Base-by-base conservation (phyloP, 2,113 vertebrate genomes). In the Aptenodytes forsteri region DNA sequence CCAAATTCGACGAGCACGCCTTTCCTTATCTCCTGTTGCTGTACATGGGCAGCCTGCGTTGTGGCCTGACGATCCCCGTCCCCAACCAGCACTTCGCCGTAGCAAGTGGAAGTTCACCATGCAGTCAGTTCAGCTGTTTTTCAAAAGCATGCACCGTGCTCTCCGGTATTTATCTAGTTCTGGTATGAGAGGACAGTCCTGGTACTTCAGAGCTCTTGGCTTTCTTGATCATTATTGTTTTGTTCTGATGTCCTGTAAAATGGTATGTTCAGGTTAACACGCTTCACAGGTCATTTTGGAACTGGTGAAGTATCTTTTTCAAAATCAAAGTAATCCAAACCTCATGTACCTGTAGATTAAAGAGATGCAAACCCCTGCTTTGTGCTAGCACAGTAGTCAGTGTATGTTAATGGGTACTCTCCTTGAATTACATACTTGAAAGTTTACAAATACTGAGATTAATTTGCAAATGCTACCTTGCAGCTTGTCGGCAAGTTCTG, bases 211-310 rank as follows among this genome's bases (percentile, higher is more conserved):
- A 93, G 95, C 93, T 75, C 78, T 36, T 23, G 65, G 66, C 62
- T 90, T 94, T 38, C 72, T 50, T 17, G 38, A 15, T 71, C 61
- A 4, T 59, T 62, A 9, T 7, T 55, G 90, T 77, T 92, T 10
- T 67, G 83, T 93, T 95, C 89, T 78, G 64, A 59, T 75, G 78
- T 97, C 96, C 89, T 94, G 91, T 94, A n/a, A 58, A 38, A 62
- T 22, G 89, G 49, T 64, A 3, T 87, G 89, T 87, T 85, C 83
- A 85, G 95, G 89, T 95, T 50, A 52, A 78, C 4, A 2, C 0
- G 1, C 89, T 95, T 87, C 93, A 32, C 49, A 0, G 80, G 59
- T 15, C 47, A 0, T 9, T 47, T 65, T 1, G 10, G 93, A 77
- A 38, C 83, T 65, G 54, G 7, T 46, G 83, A 65, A 76, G 87